Evolutionary conservation across 1,140 invertebrate species (phyloP).

Genomic region (Lordiphosa stackelbergi): DNA sequence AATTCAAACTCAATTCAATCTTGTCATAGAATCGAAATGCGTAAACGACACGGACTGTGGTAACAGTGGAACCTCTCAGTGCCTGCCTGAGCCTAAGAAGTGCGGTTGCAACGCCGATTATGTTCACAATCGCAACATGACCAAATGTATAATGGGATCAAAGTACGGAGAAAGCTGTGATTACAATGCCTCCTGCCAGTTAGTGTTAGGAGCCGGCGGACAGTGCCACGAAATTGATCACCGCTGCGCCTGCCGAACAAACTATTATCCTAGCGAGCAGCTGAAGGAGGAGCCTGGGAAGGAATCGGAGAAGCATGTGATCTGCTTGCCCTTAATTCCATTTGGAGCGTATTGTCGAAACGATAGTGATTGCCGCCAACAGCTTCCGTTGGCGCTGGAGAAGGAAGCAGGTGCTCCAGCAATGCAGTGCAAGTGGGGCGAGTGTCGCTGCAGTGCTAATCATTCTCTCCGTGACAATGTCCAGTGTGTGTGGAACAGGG

Average conservation of each 20-base stretch:
- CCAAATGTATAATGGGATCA: constrained; percentile 29
- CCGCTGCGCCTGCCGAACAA: constrained; percentile 26
- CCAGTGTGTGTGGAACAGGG: constrained; percentile 13
- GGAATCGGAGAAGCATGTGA: neutral
- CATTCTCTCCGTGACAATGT: constrained; percentile 24
- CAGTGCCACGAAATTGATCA: constrained; percentile 30
- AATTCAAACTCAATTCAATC: neutral
- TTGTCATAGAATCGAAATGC: constrained; percentile 28
- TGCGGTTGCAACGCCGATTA: constrained; percentile 37
- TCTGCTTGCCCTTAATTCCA: constrained; percentile 23
- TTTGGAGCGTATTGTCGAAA: constrained; percentile 40
- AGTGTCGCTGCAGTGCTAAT: constrained; percentile 32
- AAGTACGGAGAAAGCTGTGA: constrained; percentile 23
- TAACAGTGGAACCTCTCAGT: constrained; percentile 16
- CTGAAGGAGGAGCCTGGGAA: neutral
- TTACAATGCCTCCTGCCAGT: constrained; percentile 27
- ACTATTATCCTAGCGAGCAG: constrained; percentile 24
- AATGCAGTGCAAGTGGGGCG: constrained; percentile 44
- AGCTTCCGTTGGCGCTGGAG: constrained; percentile 1
- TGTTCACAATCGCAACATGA: constrained; percentile 40
- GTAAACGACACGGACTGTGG: constrained; percentile 20
- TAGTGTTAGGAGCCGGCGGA: constrained; percentile 25
- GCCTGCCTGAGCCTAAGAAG: constrained; percentile 18
- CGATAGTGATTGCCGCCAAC: constrained; percentile 46
- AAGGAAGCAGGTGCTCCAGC: neutral